Base-by-base conservation (phyloP, 2,888 invertebrate genomes). In the Sinodicranocentrus sp. region DNA sequence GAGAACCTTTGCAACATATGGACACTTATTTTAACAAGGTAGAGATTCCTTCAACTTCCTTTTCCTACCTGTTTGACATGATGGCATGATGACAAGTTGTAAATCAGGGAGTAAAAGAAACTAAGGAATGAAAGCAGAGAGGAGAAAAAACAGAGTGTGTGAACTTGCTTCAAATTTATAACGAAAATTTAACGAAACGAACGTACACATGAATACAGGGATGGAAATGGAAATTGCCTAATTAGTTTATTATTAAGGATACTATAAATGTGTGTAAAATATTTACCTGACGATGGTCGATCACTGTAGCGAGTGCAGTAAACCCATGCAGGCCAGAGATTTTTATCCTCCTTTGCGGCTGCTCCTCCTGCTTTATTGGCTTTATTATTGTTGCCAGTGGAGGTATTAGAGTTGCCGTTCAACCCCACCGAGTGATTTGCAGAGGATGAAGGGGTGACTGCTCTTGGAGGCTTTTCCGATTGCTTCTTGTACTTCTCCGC, bases 271-370 rank as follows among this genome's bases (percentile, higher is more conserved):
- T 39, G 39, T 52, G 1, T 72, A 19, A 63, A 43, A 72, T 82
- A 72, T 43, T 93, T 91, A 96, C 96, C 96, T 91, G 96, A 96
- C 89, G 95, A 96, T 95, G 95, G 86, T 61, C 86, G 84, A 61
- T 86, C 86, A 75, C 84, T 84, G 91, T 98, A 98, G 90, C 98
- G 93, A 2, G 98, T 98, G 92, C 98, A 98, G 71, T 83, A 83
- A 17, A 83, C 84, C 84, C 84, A 84, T 52, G 84, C 84, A 0
- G 84, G 84, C 84, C 84, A 84, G n/a, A 63, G n/a, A 17, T 28
- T 79, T 65, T 71, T 8, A 63, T 59, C 59, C 33, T 44, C 68
- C 28, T 25, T 21, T 10, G 21, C 44, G 6, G 67, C 2, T 15
- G 19, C 79, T 17, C 19, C 71, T 39, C 44, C 48, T 25, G 78